Evolutionary conservation across 2,797 vertebrate genomes (phyloP), one percentile per base, ranked within the genome.

Genomic region (Anabas testudineus): DNA sequence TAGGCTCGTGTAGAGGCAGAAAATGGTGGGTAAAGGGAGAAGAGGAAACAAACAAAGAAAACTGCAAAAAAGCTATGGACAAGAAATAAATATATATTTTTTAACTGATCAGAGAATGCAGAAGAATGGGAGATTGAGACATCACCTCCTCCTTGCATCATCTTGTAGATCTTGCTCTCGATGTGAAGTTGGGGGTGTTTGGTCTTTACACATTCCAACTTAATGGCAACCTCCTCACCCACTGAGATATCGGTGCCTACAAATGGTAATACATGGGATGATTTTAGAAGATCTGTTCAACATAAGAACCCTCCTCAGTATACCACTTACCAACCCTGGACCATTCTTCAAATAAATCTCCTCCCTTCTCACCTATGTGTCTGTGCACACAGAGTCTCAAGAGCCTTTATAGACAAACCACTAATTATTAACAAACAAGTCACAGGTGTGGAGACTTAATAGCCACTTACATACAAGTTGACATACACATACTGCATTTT

Each of bases 91-190:
- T n/a, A n/a, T n/a, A n/a, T n/a, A n/a, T n/a, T n/a, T n/a, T 18
- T 41, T 32, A 39, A 16, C 3, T 37, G 15, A 41, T 41, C 14
- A 12, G 22, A 15, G n/a, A 21, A 53, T 5, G 10, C 13, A 58
- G 7, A 62, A 16, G 5, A 56, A 14, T 36, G 21, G 37, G 2
- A 22, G 2, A 61, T 2, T 1, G 37, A 67, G 58, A 71, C 6
- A 18, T 87, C 81, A 96, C 97, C 97, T 96, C 97, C 97, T 85
- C 97, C 97, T 90, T 98, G 97, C 97, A 98, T 98, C 97, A 98
- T 98, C 90, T 98, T 98, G 94, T 98, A 98, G 93, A 98, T 98
- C 93, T 98, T 98, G 95, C 97, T 87, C 79, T 87, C 85, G 19
- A 87, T 87, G 81, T 87, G 85, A 62, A 87, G 85, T 59, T 87